phyloP scores from a whole-genome alignment of 2,888 invertebrate genomes.

The Tenthredo distinguenda region DNA sequence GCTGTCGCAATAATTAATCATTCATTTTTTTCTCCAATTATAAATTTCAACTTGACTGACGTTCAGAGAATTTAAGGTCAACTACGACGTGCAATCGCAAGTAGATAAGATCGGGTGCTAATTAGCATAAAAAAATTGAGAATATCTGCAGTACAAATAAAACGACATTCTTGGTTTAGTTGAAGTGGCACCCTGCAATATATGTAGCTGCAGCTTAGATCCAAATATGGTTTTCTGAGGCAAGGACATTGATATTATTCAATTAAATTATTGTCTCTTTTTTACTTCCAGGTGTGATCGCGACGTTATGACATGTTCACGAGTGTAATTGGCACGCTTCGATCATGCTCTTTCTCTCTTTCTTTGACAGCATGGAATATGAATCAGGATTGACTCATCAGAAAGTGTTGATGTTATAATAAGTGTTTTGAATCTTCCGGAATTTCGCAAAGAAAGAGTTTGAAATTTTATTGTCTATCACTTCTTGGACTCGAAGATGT shows the following conservation, averaged over 20 bases:
- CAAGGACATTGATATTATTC: conserved; percentile 36
- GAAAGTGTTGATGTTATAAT: neutral
- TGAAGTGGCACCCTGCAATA: neutral
- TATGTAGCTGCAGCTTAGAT: neutral
- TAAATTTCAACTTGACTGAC: neutral
- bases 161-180: neutral
- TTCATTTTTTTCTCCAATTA: neutral
- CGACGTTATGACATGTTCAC: neutral
- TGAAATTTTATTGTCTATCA: neutral
- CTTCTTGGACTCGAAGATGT: neutral
- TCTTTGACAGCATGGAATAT: neutral
- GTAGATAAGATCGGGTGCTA: neutral
- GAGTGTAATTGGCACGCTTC: neutral
- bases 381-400: neutral
- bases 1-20: neutral
- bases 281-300: neutral
- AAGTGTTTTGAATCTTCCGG: neutral
- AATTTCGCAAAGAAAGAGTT: neutral
- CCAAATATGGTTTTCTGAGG: conserved; percentile 1
- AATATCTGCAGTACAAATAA: neutral
- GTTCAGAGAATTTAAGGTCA: neutral
- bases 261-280: conserved; percentile 6
- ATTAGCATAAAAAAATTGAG: neutral
- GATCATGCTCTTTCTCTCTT: neutral
- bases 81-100: neutral